Evolutionary conservation across 1,140 invertebrate species (phyloP), one percentile per base, ranked within the genome.

Genomic region (Eriosoma lanigerum): DNA sequence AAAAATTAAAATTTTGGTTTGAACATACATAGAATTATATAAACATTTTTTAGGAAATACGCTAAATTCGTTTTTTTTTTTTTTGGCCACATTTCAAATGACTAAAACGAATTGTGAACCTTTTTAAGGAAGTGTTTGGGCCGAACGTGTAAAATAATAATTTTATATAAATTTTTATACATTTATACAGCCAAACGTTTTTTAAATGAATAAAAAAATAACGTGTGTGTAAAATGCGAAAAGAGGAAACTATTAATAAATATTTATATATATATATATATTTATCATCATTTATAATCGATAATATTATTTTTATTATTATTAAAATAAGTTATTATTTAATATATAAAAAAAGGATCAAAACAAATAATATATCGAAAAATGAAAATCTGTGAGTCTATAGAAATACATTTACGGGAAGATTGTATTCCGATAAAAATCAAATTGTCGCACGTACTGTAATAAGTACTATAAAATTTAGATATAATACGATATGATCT

Each of bases 151-250:
- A 64, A 38, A 38, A 38, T 38, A 38, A 38, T 38, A 8, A 38
- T 38, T 38, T 64, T 38, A 64, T 64, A 64, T 44, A 38, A 64
- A 38, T 38, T 38, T 62, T 4, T 64, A 64, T 64, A 64, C n/a
- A 38, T 38, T 38, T n/a, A n/a, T 62, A 62, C 8, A 29, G 32
- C 32, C 60, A 32, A 62, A n/a, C 24, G 26, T 62, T 32, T 62
- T 32, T 17, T 3, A 62, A 38, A 17, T 1, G 6, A 46, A 46
- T 46, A 46, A 13, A 15, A 46, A n/a, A n/a, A n/a, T n/a, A n/a
- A n/a, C n/a, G n/a, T n/a, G n/a, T n/a, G n/a, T n/a, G n/a, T n/a
- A n/a, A n/a, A n/a, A n/a, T n/a, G n/a, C n/a, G n/a, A n/a, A n/a
- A n/a, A n/a, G n/a, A n/a, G n/a, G n/a, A n/a, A n/a, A n/a, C n/a